Conservation (phyloP, 1,140 invertebrate species). For the Bemisia tabaci region DNA sequence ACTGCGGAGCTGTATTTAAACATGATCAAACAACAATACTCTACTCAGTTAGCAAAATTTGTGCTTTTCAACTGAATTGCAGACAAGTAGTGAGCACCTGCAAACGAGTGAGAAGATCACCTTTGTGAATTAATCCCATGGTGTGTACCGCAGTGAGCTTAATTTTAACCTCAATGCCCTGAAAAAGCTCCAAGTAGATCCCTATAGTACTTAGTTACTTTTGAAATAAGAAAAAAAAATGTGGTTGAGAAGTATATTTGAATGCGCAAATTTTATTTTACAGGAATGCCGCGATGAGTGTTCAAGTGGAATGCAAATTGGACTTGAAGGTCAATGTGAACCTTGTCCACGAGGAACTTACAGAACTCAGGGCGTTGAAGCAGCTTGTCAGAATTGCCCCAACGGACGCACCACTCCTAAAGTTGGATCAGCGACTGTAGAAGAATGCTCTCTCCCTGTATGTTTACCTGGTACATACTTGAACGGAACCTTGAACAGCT, state of each 20-base stretch:
- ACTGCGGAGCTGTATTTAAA: too few relatives aligned
- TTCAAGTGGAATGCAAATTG: slow-evolving; percentile 74
- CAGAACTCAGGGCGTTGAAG: slow-evolving; percentile 71
- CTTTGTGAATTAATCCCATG: too few relatives aligned
- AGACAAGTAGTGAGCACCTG: too few relatives aligned
- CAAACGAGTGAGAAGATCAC: too few relatives aligned
- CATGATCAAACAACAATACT: too few relatives aligned
- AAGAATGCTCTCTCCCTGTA: slow-evolving; percentile 83
- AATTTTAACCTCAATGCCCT: too few relatives aligned
- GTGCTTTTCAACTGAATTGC: too few relatives aligned
- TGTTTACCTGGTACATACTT: slow-evolving; percentile 71
- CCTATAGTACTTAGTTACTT: too few relatives aligned
- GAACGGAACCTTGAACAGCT: slow-evolving; percentile 70
- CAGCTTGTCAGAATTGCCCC: slow-evolving; percentile 78
- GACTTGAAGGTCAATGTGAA: slow-evolving; percentile 77
- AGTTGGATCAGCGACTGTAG: slow-evolving; percentile 61
- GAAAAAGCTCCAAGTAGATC: too few relatives aligned
- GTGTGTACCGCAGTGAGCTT: too few relatives aligned
- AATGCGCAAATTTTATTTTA: slow-evolving; percentile 4
- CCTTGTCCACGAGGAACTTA: slow-evolving; percentile 84
- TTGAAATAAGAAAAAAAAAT: slow-evolving; percentile 1
- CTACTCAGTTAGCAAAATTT: too few relatives aligned
- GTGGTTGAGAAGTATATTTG: neutral
- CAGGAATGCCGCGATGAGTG: slow-evolving; percentile 81
- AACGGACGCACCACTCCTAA: slow-evolving; percentile 74